Evolutionary conservation across 2,113 vertebrate species (phyloP).

Genomic region (Micronycteris hirsuta): DNA sequence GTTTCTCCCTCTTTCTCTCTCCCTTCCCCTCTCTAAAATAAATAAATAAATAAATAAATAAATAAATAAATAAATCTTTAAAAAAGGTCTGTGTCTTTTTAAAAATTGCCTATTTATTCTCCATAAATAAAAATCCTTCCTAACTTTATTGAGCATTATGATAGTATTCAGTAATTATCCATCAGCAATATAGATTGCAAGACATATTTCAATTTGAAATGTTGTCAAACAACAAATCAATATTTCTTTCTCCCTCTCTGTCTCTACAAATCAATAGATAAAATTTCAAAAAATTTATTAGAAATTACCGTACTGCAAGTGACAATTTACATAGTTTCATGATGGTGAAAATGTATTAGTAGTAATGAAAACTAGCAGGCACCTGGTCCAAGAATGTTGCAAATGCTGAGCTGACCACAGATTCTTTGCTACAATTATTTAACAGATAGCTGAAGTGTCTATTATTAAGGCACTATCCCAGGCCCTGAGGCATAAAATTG

Average conservation of each 20-base stretch:
- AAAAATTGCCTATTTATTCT: neutral
- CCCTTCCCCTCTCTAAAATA: too few species aligned
- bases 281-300: neutral
- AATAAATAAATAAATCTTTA: too few species aligned
- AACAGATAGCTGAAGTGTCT: neutral
- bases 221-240: neutral
- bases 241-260: too few species aligned
- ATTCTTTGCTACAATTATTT: neutral
- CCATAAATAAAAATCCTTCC: neutral
- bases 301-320: neutral
- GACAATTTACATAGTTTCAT: neutral
- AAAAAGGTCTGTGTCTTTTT: neutral
- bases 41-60: too few species aligned
- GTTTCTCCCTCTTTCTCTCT: too few species aligned
- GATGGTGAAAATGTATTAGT: neutral
- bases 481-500: neutral
- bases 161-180: neutral
- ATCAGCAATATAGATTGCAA: slow-evolving; percentile 1
- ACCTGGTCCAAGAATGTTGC: neutral
- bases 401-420: neutral
- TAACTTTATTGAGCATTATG: neutral
- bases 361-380: neutral
- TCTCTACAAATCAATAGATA: too few species aligned
- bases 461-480: neutral
- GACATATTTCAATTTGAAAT: slow-evolving; percentile 20